Conservation (phyloP, 2,797 vertebrate genomes). For the Darevskia nairensis region DNA sequence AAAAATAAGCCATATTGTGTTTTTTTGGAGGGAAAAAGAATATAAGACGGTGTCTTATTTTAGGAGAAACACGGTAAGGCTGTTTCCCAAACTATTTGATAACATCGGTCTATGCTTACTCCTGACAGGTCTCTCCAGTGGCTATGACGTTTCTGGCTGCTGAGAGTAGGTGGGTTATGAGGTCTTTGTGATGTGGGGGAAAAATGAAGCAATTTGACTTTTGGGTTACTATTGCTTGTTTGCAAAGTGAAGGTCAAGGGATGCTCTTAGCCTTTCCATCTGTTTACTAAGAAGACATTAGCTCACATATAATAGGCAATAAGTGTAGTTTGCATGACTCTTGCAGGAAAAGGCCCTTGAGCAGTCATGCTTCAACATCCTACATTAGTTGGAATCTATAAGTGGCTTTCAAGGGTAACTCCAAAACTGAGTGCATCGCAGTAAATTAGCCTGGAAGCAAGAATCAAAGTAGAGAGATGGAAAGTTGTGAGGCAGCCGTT, state of each 20-base stretch:
- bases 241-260: slow-evolving; percentile 49
- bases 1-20: too few species aligned
- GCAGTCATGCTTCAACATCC: slow-evolving; percentile 61
- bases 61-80: too few species aligned
- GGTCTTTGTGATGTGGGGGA: background rate
- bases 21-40: too few species aligned
- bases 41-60: too few species aligned
- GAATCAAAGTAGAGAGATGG: slow-evolving; percentile 70
- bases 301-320: slow-evolving; percentile 47
- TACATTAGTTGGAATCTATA: slow-evolving; percentile 63
- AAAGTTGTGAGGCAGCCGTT: slow-evolving; percentile 59
- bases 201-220: background rate
- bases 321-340: slow-evolving; percentile 52
- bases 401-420: slow-evolving; percentile 73
- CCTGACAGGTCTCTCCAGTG: too few species aligned
- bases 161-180: too few species aligned
- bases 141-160: too few species aligned
- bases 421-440: slow-evolving; percentile 61
- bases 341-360: slow-evolving; percentile 62
- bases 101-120: too few species aligned
- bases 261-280: slow-evolving; percentile 5
- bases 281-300: slow-evolving; percentile 52
- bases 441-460: slow-evolving; percentile 65
- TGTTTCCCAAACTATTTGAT: too few species aligned
- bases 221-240: slow-evolving; percentile 29